These are phyloP conservation scores for Osmoderma eremita DNA, from an alignment of 2,888 invertebrate genomes.

Conservation along the genomic window DNA sequence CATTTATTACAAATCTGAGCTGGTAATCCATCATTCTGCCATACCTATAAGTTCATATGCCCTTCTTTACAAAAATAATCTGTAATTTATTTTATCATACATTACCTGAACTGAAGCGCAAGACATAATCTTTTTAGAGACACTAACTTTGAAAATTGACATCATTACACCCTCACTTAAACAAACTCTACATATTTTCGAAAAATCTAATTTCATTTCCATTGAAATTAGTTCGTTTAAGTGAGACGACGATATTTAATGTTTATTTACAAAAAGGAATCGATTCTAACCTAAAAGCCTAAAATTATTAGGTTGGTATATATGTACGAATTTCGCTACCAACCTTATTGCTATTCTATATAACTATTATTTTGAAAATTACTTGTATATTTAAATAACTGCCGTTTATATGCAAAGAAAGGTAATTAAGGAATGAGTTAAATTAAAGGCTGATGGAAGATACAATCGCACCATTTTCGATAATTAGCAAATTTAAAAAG, in stretches of 20 bases:
- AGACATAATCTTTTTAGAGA: constrained; percentile 64
- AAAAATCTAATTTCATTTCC: constrained; percentile 58
- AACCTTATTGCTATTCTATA: neutral
- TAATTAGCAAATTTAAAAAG: no score
- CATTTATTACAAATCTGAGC: constrained; percentile 64
- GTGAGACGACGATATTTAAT: neutral
- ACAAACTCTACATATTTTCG: constrained; percentile 63
- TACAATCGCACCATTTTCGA: no score
- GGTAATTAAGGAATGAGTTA: no score
- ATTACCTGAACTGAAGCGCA: constrained; percentile 63
- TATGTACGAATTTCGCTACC: neutral
- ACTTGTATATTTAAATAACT: no score
- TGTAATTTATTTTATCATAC: no score
- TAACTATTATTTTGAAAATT: no score
- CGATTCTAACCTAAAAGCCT: constrained; percentile 2
- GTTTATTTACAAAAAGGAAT: neutral
- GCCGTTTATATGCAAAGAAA: no score
- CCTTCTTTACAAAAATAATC: no score
- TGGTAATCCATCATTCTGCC: constrained; percentile 65
- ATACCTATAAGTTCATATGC: constrained; percentile 58
- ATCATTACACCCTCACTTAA: constrained; percentile 61
- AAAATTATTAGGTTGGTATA: no score
- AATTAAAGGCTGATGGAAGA: no score
- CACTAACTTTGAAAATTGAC: constrained; percentile 64
- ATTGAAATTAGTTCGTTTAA: constrained; percentile 5